Evolutionary conservation across 1,140 invertebrate genomes (phyloP), one percentile per base, ranked within the genome.

Genomic region (Sinonovacula constricta): DNA sequence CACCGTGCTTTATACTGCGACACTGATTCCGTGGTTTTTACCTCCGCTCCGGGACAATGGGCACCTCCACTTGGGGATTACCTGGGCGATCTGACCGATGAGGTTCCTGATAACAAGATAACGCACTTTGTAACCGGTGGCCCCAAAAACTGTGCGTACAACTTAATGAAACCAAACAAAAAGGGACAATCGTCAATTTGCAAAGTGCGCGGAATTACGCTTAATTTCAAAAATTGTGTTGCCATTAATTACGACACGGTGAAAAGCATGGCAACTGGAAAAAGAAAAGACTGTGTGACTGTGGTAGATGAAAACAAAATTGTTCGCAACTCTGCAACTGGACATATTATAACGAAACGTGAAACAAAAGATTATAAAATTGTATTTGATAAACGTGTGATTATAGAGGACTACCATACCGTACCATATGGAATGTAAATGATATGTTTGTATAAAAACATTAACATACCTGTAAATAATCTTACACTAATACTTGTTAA

Each of bases 81-180:
- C n/a, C n/a, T n/a, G n/a, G n/a, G n/a, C n/a, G n/a, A n/a, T n/a
- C n/a, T n/a, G n/a, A n/a, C n/a, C n/a, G n/a, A n/a, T n/a, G n/a
- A n/a, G n/a, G n/a, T n/a, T n/a, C n/a, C n/a, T n/a, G n/a, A n/a
- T n/a, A n/a, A n/a, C n/a, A n/a, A n/a, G n/a, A n/a, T n/a, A n/a
- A n/a, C n/a, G n/a, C n/a, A n/a, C n/a, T n/a, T n/a, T n/a, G n/a
- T n/a, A n/a, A n/a, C n/a, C n/a, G n/a, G n/a, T n/a, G n/a, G n/a
- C n/a, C n/a, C 67, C 15, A 78, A 78, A 31, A 78, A 78, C 34
- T 78, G 71, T 28, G 65, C 53, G 18, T 78, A 59, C 49, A 7
- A 34, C 12, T 24, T 28, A 3, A 1, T 26, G 14, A 59, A 3
- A 12, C 26, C 2, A 3, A 22, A 62, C 15, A 39, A 33, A 22